These are phyloP conservation scores for Cliona cf. orientalis DNA, from an alignment of 37 sponge, comb jelly and placozoan genomes.

Conservation along the genomic window DNA sequence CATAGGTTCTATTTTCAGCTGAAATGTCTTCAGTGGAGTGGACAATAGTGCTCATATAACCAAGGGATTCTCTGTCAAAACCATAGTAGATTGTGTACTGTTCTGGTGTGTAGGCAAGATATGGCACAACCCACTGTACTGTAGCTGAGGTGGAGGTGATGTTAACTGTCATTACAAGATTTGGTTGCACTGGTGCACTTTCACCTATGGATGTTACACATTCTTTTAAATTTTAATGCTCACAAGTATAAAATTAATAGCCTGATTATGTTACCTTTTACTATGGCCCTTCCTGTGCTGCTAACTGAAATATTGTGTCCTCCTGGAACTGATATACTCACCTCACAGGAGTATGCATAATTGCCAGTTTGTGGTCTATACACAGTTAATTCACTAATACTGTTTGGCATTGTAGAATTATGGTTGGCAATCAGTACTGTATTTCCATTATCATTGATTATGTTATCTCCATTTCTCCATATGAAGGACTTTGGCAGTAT, in stretches of 20 bases:
- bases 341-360: slow-evolving; percentile 2
- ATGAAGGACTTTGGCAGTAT: not conserved
- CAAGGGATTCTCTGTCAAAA: not conserved
- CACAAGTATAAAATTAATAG: too few relatives aligned
- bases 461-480: not conserved
- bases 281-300: not conserved
- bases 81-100: slow-evolving; percentile 32
- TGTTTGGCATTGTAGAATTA: not conserved
- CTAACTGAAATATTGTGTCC: not conserved
- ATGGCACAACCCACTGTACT: slow-evolving; percentile 11
- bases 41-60: not conserved
- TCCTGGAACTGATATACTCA: slow-evolving; percentile 13
- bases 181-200: slow-evolving; percentile 18
- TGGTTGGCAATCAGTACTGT: not conserved
- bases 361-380: not conserved
- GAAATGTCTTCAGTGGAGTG: not conserved
- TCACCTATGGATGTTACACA: not conserved
- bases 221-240: too few relatives aligned
- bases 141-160: slow-evolving; percentile 25
- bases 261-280: too few relatives aligned
- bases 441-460: not conserved
- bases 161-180: not conserved
- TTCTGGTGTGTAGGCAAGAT: slow-evolving; percentile 31
- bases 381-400: not conserved
- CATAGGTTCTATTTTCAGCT: slow-evolving; percentile 1